These are phyloP conservation scores for Gymnothorax javanicus DNA, from an alignment of 2,797 vertebrate species.

Conservation along the genomic window DNA sequence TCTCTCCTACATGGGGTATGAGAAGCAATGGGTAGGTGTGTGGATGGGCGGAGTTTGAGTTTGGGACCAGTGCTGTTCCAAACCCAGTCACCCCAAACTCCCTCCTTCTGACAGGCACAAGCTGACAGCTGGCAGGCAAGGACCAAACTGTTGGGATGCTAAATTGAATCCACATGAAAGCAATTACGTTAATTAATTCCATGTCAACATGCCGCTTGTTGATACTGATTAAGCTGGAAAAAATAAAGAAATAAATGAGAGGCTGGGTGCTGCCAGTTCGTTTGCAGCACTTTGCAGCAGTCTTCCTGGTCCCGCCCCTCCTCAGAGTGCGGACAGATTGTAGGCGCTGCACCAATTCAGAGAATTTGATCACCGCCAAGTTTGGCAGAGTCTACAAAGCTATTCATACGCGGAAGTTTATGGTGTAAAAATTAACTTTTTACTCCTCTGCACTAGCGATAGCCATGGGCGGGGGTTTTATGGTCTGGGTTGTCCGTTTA, in stretches of 20 bases:
- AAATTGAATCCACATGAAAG: conserved; percentile 52
- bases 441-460: too few relatives aligned
- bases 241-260: conserved; percentile 26
- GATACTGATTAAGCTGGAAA: conserved; percentile 52
- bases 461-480: too few relatives aligned
- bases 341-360: neutral
- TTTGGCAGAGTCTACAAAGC: neutral
- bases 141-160: conserved; percentile 43
- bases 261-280: conserved; percentile 34
- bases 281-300: neutral
- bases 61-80: neutral
- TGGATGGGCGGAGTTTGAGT: neutral
- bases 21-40: neutral
- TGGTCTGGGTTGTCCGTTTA: too few relatives aligned
- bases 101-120: conserved; percentile 28
- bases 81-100: neutral
- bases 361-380: neutral
- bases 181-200: conserved; percentile 58
- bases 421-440: neutral
- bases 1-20: neutral
- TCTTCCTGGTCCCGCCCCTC: neutral
- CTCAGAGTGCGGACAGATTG: neutral
- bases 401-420: neutral
- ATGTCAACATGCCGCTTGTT: conserved; percentile 46
- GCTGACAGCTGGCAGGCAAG: conserved; percentile 47